Conservation (phyloP, 2,888 invertebrate species). For the Orchesella flavescens region DNA sequence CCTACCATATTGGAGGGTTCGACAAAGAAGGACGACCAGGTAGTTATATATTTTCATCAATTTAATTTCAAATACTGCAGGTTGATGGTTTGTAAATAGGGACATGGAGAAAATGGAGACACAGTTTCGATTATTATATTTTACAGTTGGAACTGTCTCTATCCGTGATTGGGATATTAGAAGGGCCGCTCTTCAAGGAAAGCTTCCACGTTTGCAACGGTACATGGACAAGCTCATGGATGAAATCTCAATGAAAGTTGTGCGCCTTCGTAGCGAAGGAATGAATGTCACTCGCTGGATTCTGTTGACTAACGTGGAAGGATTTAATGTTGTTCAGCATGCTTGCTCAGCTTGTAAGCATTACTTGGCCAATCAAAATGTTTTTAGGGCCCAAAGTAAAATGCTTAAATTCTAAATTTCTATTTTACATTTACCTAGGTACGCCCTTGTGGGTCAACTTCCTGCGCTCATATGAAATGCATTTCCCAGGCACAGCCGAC, state of each 20-base stretch:
- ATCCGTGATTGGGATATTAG: slow-evolving; percentile 52
- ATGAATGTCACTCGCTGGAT: slow-evolving; percentile 44
- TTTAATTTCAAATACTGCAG: neutral
- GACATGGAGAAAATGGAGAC: too few relatives aligned
- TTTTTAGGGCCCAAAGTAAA: neutral
- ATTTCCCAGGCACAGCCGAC: slow-evolving; percentile 47
- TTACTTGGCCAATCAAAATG: neutral
- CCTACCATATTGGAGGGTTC: slow-evolving; percentile 34
- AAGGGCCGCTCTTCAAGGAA: slow-evolving; percentile 20
- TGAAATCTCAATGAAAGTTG: slow-evolving; percentile 50
- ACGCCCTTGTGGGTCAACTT: slow-evolving; percentile 46
- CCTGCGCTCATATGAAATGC: slow-evolving; percentile 42
- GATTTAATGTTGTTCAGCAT: slow-evolving; percentile 49
- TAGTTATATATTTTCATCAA: neutral
- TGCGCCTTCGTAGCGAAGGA: slow-evolving; percentile 20
- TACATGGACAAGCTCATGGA: slow-evolving; percentile 58
- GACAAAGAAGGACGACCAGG: slow-evolving; percentile 47
- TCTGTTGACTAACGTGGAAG: slow-evolving; percentile 41
- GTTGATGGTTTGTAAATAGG: too few relatives aligned
- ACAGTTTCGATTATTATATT: too few relatives aligned
- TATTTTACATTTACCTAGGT: slow-evolving; percentile 4
- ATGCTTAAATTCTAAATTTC: too few relatives aligned
- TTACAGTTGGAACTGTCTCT: slow-evolving; percentile 47
- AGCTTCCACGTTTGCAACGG: slow-evolving; percentile 47
- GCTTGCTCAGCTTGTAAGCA: slow-evolving; percentile 36